These are phyloP conservation scores for Neolamprologus multifasciatus DNA, from an alignment of 2,797 vertebrate species.

Conservation along the genomic window DNA sequence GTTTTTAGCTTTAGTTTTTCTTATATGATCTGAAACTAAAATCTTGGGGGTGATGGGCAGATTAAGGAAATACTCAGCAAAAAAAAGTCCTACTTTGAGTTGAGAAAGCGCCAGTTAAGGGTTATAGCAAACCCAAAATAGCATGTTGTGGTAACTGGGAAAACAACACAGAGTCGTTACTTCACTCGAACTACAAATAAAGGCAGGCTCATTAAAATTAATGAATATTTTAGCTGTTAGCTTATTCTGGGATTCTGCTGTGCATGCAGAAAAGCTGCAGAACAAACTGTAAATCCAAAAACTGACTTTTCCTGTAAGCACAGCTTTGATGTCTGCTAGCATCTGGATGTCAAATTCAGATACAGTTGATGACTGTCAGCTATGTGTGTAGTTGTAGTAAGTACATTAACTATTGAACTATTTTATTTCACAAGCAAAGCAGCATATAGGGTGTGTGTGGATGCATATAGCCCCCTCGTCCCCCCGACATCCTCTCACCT, in stretches of 20 bases:
- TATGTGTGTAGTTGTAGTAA: not conserved
- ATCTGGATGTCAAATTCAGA: not conserved
- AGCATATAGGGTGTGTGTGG: not conserved
- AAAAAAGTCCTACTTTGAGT: not conserved
- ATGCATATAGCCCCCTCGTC: not conserved
- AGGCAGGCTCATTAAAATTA: not conserved
- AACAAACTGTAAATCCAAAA: not conserved
- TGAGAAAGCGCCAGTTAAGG: not conserved
- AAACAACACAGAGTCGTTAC: not conserved
- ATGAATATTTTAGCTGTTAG: not conserved
- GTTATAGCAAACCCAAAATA: not conserved
- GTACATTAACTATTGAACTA: not conserved
- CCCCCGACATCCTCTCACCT: constrained; percentile 54
- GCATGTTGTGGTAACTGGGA: not conserved
- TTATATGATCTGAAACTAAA: not conserved
- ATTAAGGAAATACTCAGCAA: not conserved
- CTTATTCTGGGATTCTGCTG: not conserved
- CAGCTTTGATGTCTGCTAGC: not conserved
- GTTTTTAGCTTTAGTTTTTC: not conserved
- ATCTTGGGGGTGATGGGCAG: not conserved
- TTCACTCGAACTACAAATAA: not conserved
- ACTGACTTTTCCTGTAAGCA: not conserved
- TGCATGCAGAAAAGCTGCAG: not conserved
- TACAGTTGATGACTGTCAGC: not conserved
- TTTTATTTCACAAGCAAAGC: not conserved